Conservation (phyloP, 2,113 vertebrate genomes). For the Pelobates fuscus region DNA sequence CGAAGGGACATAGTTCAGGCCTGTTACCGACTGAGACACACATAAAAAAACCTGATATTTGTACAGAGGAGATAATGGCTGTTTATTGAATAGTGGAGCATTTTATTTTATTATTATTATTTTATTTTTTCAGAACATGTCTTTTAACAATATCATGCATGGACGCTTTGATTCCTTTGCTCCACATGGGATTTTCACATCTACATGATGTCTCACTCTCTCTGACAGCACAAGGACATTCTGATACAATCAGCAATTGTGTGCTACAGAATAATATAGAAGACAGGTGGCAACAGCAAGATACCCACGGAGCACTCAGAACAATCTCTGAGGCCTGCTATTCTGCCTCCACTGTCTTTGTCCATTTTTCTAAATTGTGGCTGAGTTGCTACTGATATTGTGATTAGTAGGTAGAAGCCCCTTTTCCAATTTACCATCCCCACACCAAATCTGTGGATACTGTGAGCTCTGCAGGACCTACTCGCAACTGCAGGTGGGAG, state of each 20-base stretch:
- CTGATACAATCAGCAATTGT: conserved; percentile 42
- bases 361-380: neutral
- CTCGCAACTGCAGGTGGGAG: neutral
- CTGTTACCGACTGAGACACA: conserved; percentile 38
- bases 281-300: conserved; percentile 36
- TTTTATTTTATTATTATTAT: neutral
- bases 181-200: conserved; percentile 42
- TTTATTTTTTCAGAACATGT: neutral
- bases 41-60: conserved; percentile 49
- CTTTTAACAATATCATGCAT: conserved; percentile 27
- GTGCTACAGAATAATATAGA: conserved; percentile 7
- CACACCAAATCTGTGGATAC: neutral
- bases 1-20: conserved; percentile 53
- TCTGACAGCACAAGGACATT: conserved; percentile 40
- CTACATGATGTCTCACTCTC: conserved; percentile 44
- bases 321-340: neutral
- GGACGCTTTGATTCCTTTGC: conserved; percentile 17
- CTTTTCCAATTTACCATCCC: neutral
- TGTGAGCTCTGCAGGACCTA: neutral
- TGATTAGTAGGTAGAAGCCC: neutral
- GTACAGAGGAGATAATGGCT: conserved; percentile 35
- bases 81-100: conserved; percentile 42
- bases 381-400: neutral
- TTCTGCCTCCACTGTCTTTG: conserved; percentile 1
- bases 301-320: conserved; percentile 30